Percentiles rank a stretch among this genome's conserved stretches.
phyloP scores from a whole-genome alignment of 2,888 invertebrate genomes.

The Folsomia manolachei region DNA sequence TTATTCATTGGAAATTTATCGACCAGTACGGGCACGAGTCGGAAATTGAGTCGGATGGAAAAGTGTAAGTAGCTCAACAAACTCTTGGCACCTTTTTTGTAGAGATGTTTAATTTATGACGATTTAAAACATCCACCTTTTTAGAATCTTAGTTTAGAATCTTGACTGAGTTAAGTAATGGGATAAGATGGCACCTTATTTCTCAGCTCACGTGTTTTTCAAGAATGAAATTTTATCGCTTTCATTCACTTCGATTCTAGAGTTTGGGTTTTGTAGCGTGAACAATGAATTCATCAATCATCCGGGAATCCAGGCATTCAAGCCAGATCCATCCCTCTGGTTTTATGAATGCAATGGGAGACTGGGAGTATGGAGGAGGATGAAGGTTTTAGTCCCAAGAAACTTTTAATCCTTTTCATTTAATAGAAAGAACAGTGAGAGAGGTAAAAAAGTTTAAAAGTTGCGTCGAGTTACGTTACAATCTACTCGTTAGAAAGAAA shows the following conservation, averaged over 20 bases:
- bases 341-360: neutral
- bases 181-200: neutral
- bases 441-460: slow-evolving; percentile 5
- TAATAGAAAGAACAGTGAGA: neutral
- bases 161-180: neutral
- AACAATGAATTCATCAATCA: slow-evolving; percentile 5
- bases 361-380: neutral
- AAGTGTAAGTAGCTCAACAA: slow-evolving; percentile 22
- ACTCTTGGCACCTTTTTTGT: neutral
- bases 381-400: neutral
- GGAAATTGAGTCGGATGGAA: slow-evolving; percentile 37
- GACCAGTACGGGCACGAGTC: slow-evolving; percentile 48
- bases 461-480: neutral
- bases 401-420: slow-evolving; percentile 19
- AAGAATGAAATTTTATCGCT: neutral
- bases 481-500: slow-evolving; percentile 8
- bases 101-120: neutral
- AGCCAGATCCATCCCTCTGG: neutral
- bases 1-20: slow-evolving; percentile 42
- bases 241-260: neutral
- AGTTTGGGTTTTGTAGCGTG: neutral
- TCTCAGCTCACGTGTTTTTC: neutral
- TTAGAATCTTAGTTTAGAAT: neutral
- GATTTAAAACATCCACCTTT: too few relatives aligned
- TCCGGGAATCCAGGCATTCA: neutral